Base-by-base conservation (phyloP, 2,797 vertebrate species). In the Myotis findleyi region DNA sequence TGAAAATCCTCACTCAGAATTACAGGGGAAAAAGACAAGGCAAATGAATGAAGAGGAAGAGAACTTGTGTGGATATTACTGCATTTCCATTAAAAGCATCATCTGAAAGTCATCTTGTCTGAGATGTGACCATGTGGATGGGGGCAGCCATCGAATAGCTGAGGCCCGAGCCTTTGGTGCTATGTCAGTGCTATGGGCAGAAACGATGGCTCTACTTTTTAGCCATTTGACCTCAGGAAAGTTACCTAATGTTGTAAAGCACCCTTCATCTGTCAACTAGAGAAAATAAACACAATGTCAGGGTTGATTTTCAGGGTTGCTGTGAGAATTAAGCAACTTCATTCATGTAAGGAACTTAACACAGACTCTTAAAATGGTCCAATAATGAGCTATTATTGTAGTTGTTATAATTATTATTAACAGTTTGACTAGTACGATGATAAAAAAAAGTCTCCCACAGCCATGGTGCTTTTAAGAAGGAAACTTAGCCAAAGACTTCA, bases 1-100 rank as follows among this genome's bases (percentile, higher is more conserved):
- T 66, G 79, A 97, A 93, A 97, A 86, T 72, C 18, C 9, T 81
- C 27, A 62, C 51, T 94, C 36, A 72, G 68, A 91, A 89, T 89
- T 44, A 86, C 64, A 73, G 16, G 23, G 49, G 23, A 41, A 80
- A 73, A 91, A 72, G 41, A 71, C 79, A 81, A 93, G 38, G 47
- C 47, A 82, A 82, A 47, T 1, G 25, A 44, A 51, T 25, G 38
- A 82, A 53, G 41, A 75, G 8, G 51, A 82, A 69, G 27, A 82
- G 25, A 64, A 66, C 7, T 5, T 44, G 13, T 36, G 59, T 4
- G 13, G 57, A 49, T 59, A 27, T 59, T 47, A 76, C 33, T 2
- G 7, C 72, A 85, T 25, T 77, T 76, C 17, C 41, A 68, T 23
- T 30, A 47, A 36, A 68, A 80, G 47, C n/a, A n/a, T 59, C 30